These are phyloP conservation scores for Anthoscopus minutus DNA, from an alignment of 2,113 vertebrate species.

Conservation along the genomic window DNA sequence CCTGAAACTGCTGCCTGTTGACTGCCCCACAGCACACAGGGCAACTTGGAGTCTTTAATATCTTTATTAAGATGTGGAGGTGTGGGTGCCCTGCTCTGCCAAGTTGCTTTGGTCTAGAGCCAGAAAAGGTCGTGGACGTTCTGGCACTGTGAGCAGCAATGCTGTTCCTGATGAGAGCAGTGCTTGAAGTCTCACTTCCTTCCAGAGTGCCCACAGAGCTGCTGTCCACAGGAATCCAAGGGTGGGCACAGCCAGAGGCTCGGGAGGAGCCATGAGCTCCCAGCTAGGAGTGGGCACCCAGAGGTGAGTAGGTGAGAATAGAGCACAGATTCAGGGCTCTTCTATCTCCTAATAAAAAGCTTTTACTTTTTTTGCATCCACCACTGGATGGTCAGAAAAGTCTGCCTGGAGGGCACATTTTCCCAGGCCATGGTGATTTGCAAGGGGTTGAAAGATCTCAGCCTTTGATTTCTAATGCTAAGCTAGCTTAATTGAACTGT, in stretches of 20 bases:
- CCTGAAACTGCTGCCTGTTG: not conserved
- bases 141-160: accelerated
- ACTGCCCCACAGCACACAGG: not conserved
- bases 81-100: not conserved
- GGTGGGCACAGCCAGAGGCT: not conserved
- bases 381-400: not conserved
- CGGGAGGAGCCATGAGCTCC: not conserved
- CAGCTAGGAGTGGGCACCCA: not conserved
- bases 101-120: not conserved
- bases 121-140: accelerated
- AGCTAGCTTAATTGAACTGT: not conserved
- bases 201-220: not conserved
- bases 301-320: not conserved
- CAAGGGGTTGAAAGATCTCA: not conserved
- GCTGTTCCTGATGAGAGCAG: accelerated
- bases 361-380: not conserved
- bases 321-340: not conserved
- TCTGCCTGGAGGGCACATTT: not conserved
- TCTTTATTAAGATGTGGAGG: not conserved
- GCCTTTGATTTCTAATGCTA: not conserved
- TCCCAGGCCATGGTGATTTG: not conserved
- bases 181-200: not conserved
- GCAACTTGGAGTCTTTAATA: not conserved
- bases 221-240: not conserved
- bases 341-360: not conserved